These are phyloP conservation scores for Phrynosoma platyrhinos DNA, from an alignment of 2,113 vertebrate species.

Conservation along the genomic window DNA sequence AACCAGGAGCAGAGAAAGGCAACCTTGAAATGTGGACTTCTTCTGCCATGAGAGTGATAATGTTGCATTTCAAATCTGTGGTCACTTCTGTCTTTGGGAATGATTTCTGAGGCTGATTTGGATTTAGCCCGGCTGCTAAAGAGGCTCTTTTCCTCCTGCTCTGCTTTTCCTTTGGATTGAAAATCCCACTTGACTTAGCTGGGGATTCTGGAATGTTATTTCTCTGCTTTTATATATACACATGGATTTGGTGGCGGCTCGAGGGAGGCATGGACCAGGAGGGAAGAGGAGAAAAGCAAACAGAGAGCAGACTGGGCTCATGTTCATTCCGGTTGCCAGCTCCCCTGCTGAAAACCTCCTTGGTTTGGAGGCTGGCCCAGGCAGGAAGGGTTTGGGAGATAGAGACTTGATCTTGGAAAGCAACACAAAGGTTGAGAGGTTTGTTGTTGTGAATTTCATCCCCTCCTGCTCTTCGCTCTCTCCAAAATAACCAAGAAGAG, in stretches of 20 bases:
- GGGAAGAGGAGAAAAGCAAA: constrained; percentile 2
- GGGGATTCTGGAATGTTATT: constrained; percentile 28
- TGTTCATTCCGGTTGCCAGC: background rate
- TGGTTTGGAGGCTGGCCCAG: constrained; percentile 30
- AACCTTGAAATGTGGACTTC: background rate
- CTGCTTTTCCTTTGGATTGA: background rate
- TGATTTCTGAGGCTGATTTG: background rate
- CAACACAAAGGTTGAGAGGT: background rate
- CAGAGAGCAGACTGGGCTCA: background rate
- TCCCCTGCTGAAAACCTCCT: constrained; percentile 12
- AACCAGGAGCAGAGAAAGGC: no score
- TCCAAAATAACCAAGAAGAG: background rate
- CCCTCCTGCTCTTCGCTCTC: no score
- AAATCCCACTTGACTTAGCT: background rate
- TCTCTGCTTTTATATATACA: background rate
- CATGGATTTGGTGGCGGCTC: background rate
- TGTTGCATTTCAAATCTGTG: background rate
- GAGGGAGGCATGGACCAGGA: background rate
- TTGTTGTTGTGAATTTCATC: background rate
- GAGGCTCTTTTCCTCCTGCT: background rate
- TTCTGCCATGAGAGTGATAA: background rate
- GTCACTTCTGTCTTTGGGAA: background rate
- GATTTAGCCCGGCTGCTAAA: background rate
- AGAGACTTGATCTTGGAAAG: background rate
- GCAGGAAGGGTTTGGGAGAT: constrained; percentile 27